Base-by-base conservation (phyloP, 2,888 invertebrate genomes). In the Eristalis intricaria region DNA sequence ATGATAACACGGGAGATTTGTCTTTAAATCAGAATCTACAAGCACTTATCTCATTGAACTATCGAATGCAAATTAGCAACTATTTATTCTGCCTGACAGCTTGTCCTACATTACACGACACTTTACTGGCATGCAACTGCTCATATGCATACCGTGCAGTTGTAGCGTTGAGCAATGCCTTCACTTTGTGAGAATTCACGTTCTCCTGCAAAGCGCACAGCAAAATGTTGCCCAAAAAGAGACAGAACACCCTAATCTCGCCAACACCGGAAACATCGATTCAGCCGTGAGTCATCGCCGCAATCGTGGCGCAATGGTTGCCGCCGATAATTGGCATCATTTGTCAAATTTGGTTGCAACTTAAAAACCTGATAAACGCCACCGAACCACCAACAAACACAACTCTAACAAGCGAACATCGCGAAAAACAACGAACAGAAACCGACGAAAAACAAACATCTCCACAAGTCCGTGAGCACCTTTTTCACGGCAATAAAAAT, bases 401-500 rank as follows among this genome's bases (percentile, higher is more conserved):
- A 77, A 60, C 43, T 40, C 60, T 60, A 60, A 60, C 60, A 60
- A 60, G 60, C 60, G 26, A 60, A 50, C n/a, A 50, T 19, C 26
- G 26, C 60, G 60, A 23, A 26, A 15, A 43, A 43, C 77, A 63
- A 66, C 38, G 19, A 38, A 2, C 23, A 32, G 23, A 70, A 70
- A 60, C 32, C 8, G 32, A 32, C 13, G 40, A 63, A 15, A 63
- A 76, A 40, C 11, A 68, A 61, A 73, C 35, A 35, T 50, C 40
- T 40, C 29, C 65, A 78, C 71, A 84, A 73, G 71, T 83, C 60
- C 58, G 19, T 76, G 83, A 87, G 83, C 84, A 87, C 84, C 87
- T 84, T 76, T 84, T 87, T 87, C 87, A 87, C 79, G 84, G 87
- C 84, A 87, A 87, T 87, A 84, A 84, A 87, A 87, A 87, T 87